phyloP scores from a whole-genome alignment of 2,888 invertebrate species.

The Noctua janthe region DNA sequence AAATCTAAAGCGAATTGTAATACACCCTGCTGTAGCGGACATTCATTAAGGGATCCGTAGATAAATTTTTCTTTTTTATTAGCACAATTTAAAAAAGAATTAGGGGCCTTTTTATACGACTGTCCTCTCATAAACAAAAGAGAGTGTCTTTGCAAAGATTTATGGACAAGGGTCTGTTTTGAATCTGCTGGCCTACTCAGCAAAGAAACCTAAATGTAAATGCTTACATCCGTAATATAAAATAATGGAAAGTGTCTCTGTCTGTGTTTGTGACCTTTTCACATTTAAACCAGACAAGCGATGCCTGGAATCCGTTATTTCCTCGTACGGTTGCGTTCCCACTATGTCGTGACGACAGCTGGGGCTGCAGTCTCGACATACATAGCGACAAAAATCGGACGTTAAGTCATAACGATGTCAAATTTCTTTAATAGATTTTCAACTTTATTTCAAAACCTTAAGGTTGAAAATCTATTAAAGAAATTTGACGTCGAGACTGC shows the following conservation, averaged over 20 bases:
- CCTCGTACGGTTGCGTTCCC: neutral
- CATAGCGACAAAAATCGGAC: no score
- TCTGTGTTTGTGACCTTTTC: neutral
- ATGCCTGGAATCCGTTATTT: neutral
- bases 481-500: no score
- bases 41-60: slow-evolving; percentile 21
- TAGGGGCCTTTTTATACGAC: slow-evolving; percentile 25
- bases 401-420: no score
- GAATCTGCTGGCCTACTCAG: slow-evolving; percentile 3
- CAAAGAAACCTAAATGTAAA: slow-evolving; percentile 33
- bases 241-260: neutral
- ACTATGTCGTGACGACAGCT: no score
- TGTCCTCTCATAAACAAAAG: slow-evolving; percentile 30
- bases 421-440: no score
- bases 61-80: slow-evolving; percentile 10
- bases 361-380: no score
- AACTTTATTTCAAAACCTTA: no score
- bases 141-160: slow-evolving; percentile 38
- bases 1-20: neutral
- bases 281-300: neutral
- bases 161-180: slow-evolving; percentile 14
- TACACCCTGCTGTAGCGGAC: neutral
- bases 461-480: no score
- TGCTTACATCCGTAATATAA: neutral
- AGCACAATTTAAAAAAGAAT: slow-evolving; percentile 25